Evolutionary conservation across 2,113 vertebrate species (phyloP).

Genomic region (Paraplagusia blochii): DNA sequence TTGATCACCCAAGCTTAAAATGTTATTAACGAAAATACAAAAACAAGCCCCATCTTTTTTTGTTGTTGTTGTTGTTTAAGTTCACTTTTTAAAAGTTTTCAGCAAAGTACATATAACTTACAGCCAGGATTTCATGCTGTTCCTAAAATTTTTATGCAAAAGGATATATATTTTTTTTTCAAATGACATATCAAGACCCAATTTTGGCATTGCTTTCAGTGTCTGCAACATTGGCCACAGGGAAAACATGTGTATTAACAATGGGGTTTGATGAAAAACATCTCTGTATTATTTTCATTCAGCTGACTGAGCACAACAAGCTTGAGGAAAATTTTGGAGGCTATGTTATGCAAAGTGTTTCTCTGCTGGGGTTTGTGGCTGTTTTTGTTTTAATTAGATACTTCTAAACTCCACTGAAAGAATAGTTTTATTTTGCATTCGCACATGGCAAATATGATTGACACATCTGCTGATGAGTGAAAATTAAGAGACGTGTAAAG

Average conservation of each 20-base stretch:
- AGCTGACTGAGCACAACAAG: neutral
- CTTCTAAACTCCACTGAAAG: too few species aligned
- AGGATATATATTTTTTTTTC: conserved; percentile 36
- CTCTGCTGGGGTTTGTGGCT: neutral
- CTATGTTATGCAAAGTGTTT: conserved; percentile 3
- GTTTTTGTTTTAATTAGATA: conserved; percentile 11
- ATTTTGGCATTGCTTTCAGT: conserved; percentile 12
- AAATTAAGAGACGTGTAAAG: too few species aligned
- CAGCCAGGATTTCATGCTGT: too few species aligned
- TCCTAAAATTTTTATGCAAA: conserved; percentile 20
- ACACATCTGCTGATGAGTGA: too few species aligned
- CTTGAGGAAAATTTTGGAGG: neutral
- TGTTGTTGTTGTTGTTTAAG: too few species aligned
- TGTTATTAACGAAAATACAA: too few species aligned
- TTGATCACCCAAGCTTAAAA: too few species aligned
- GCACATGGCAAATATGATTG: too few species aligned
- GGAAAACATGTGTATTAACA: conserved; percentile 1
- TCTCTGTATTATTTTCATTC: conserved; percentile 6
- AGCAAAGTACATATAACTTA: too few species aligned
- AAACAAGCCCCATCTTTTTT: too few species aligned
- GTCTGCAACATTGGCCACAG: conserved; percentile 12
- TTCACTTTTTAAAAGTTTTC: too few species aligned
- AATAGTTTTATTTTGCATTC: too few species aligned
- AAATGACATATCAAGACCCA: conserved; percentile 14
- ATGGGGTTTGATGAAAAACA: conserved; percentile 1